Percentiles rank a stretch among this genome's conserved stretches.
Conservation (phyloP, 2,888 invertebrate genomes). For the Drosophila cyrtoloma region DNA sequence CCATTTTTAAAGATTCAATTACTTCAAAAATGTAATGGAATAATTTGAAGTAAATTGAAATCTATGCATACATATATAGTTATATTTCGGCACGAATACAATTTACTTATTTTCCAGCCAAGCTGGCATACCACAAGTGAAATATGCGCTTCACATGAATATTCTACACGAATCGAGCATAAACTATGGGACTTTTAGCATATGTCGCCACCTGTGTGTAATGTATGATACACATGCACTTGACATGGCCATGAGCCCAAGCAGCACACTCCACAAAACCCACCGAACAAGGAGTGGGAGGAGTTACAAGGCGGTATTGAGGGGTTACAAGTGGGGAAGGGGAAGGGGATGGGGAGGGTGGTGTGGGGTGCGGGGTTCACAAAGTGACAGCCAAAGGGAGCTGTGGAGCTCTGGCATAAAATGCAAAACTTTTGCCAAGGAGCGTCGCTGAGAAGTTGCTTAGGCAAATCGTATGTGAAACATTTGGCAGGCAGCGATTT, state of each 20-base stretch:
- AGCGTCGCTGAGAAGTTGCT: conserved; percentile 59
- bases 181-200: conserved; percentile 76
- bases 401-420: conserved; percentile 56
- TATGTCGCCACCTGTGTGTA: conserved; percentile 78
- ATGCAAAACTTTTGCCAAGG: conserved; percentile 73
- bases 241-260: conserved; percentile 49
- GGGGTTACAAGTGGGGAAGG: neutral
- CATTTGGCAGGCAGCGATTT: conserved; percentile 85
- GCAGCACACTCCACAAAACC: conserved; percentile 21
- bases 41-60: neutral
- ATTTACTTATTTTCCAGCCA: conserved; percentile 23
- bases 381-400: conserved; percentile 13
- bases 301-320: neutral
- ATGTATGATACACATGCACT: conserved; percentile 72
- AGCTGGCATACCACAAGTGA: conserved; percentile 28
- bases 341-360: neutral
- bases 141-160: conserved; percentile 38
- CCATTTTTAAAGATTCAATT: neutral
- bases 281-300: conserved; percentile 16
- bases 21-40: neutral
- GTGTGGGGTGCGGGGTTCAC: neutral
- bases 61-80: neutral
- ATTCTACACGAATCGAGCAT: conserved; percentile 28
- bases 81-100: neutral
- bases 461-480: conserved; percentile 83